These are phyloP conservation scores for Spialia ferax DNA, from an alignment of 2,888 invertebrate species.

Conservation along the genomic window DNA sequence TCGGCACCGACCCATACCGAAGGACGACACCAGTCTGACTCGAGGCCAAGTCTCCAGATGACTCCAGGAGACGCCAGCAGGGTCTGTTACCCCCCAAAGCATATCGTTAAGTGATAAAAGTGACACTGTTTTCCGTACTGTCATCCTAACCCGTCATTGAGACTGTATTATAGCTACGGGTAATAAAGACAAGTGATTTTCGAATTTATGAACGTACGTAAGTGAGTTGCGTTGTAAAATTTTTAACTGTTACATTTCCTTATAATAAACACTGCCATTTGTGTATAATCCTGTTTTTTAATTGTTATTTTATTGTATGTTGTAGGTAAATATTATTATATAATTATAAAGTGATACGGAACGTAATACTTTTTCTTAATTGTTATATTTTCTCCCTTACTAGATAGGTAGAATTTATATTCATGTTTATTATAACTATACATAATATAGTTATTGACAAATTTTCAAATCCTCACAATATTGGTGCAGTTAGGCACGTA, in stretches of 20 bases:
- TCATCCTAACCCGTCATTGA: constrained; percentile 53
- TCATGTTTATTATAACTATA: no score
- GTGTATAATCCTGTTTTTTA: constrained; percentile 58
- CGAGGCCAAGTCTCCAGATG: constrained; percentile 41
- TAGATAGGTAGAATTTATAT: no score
- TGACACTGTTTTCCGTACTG: constrained; percentile 67
- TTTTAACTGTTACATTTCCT: constrained; percentile 82
- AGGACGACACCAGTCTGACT: constrained; percentile 88
- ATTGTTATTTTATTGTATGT: constrained; percentile 18
- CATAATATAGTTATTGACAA: no score
- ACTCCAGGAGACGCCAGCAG: constrained; percentile 48
- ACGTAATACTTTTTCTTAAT: neutral
- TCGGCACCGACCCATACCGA: constrained; percentile 85
- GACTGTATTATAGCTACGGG: constrained; percentile 57
- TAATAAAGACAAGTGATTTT: constrained; percentile 62
- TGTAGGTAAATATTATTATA: constrained; percentile 9
- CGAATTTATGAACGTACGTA: constrained; percentile 73
- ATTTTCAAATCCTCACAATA: no score
- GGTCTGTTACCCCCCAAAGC: constrained; percentile 69
- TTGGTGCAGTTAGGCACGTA: no score
- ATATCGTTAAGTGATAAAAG: constrained; percentile 82
- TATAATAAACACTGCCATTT: constrained; percentile 84
- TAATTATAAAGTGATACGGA: constrained; percentile 8
- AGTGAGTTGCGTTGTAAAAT: constrained; percentile 72
- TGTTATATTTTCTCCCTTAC: neutral